Evolutionary conservation across 2,797 vertebrate genomes (phyloP), one percentile per base, ranked within the genome.

Genomic region (Leptodactylus fallax): DNA sequence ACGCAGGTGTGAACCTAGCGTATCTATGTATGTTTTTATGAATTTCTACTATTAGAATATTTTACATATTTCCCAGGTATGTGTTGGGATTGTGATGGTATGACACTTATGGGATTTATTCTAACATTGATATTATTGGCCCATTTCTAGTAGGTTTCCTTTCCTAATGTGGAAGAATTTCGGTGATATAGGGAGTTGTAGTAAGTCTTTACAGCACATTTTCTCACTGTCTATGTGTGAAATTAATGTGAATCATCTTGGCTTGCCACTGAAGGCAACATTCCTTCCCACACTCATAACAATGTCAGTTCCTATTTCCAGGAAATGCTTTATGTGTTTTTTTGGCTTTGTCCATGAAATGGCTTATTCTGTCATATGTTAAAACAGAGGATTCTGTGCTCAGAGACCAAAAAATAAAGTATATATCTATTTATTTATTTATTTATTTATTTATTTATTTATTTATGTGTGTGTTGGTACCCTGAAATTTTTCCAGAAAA

Each of bases 261-360:
- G 23, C 53, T 78, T 25, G 19, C 51, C 49, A 78, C n/a, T 78
- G 17, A 72, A 47, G 36, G 17, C 69, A 45, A 10, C 69, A 72
- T 45, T 72, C 69, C n/a, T 78, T 78, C 76, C 51, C 13, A 56
- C 51, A 27, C 51, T 14, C 23, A 78, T 55, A 78, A 78, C 47
- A 78, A 78, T 78, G n/a, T 55, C 76, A 78, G 23, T 17, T 78
- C 76, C 76, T 14, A 78, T 53, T 78, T 56, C 49, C 51, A 78
- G 76, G 76, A 78, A 78, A 55, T 78, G 8, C 23, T 53, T 25
- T 55, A 3, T 55, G n/a, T 53, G 11, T 49, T 14, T 77, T 76
- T 53, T 13, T 53, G 6, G 19, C 36, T 3, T 7, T 25, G 13
- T 76, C 45, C 16, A 21, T 10, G 72, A 21, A 3, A 49, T 47